Evolutionary conservation across 2,113 vertebrate species (phyloP).

Genomic region (Sinocyclocheilus anshuiensis): DNA sequence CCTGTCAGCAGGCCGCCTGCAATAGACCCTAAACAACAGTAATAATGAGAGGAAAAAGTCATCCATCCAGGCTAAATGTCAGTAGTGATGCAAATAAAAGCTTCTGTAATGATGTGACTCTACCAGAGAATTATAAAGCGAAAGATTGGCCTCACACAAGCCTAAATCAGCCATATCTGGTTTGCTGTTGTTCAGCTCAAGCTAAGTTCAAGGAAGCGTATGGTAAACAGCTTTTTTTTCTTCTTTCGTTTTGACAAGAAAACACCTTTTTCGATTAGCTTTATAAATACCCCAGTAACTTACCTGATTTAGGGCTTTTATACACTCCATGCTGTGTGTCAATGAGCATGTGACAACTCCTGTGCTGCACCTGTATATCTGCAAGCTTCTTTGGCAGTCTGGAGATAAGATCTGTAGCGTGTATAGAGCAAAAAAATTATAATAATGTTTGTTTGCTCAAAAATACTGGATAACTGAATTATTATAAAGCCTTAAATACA

Average conservation of each 20-base stretch:
- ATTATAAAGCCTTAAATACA: too few species aligned
- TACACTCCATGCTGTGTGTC: slow-evolving; percentile 16
- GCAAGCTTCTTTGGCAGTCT: slow-evolving; percentile 61
- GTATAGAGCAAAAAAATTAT: not conserved
- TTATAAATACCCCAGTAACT: slow-evolving; percentile 14
- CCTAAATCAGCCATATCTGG: not conserved
- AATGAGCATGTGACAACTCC: not conserved
- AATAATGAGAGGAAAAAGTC: not conserved
- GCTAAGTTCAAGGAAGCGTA: not conserved
- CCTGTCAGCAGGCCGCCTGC: not conserved
- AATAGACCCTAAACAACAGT: not conserved
- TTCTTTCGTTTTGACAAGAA: not conserved
- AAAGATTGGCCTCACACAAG: not conserved
- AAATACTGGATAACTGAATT: too few species aligned
- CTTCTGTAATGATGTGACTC: not conserved
- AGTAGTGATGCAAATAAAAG: slow-evolving; percentile 2
- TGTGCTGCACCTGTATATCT: slow-evolving; percentile 77
- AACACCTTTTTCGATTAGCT: slow-evolving; percentile 4
- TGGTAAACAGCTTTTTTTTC: not conserved
- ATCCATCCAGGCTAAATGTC: not conserved
- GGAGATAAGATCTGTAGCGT: not conserved
- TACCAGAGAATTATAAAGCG: not conserved
- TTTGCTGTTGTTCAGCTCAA: not conserved
- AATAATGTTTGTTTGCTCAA: not conserved
- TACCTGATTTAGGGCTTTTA: not conserved